These are phyloP conservation scores for Mylabris sibirica DNA, from an alignment of 2,888 invertebrate genomes.

Conservation along the genomic window DNA sequence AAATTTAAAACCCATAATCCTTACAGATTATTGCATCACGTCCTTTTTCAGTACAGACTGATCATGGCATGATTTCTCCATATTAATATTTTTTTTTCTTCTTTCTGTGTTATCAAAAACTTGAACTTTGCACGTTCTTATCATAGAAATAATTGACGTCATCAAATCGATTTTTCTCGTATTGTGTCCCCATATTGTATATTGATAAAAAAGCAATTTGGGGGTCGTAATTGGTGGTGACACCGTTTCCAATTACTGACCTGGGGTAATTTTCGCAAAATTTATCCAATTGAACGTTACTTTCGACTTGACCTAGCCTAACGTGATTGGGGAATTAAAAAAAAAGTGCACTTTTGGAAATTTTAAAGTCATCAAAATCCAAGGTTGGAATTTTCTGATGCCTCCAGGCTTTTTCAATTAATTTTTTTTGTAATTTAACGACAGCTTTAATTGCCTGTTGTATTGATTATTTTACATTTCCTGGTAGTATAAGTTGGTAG, in stretches of 20 bases:
- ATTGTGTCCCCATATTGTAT: background rate
- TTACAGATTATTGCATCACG: background rate
- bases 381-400: background rate
- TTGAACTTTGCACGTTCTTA: background rate
- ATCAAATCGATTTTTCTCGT: background rate
- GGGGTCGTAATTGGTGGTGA: background rate
- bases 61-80: background rate
- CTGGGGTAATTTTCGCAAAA: background rate
- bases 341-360: background rate
- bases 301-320: background rate
- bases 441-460: background rate
- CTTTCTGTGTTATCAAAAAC: background rate
- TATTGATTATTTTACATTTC: background rate
- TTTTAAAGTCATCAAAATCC: background rate
- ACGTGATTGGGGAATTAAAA: background rate
- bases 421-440: background rate
- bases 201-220: background rate
- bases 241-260: background rate
- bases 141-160: background rate
- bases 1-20: background rate
- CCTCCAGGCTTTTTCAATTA: background rate
- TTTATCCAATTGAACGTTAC: background rate
- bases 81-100: background rate
- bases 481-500: background rate
- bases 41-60: background rate